Conservation (phyloP, 2,888 invertebrate genomes). For the Zygogramma bicolorata region DNA sequence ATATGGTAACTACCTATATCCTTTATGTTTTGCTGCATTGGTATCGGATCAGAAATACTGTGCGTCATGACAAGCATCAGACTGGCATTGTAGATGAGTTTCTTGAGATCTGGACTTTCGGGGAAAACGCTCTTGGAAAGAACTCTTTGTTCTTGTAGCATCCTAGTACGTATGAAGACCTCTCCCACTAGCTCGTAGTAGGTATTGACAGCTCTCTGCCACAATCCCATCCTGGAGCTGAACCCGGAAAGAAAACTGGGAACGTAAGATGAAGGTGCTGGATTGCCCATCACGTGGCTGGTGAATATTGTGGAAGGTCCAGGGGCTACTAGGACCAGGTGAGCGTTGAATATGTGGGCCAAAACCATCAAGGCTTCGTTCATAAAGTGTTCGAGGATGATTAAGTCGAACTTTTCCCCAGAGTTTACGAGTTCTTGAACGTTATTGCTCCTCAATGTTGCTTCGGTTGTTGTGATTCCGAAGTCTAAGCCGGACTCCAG, state of each 20-base stretch:
- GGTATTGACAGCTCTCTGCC: conserved; percentile 69
- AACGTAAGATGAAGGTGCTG: conserved; percentile 67
- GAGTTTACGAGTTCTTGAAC: conserved; percentile 53
- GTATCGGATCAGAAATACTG: conserved; percentile 68
- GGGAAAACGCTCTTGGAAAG: conserved; percentile 53
- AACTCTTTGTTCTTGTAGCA: conserved; percentile 45
- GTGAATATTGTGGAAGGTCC: conserved; percentile 22
- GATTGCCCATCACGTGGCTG: conserved; percentile 66
- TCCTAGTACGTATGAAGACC: conserved; percentile 20
- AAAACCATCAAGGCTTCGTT: conserved; percentile 49
- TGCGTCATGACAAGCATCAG: conserved; percentile 63
- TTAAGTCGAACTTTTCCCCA: conserved; percentile 54
- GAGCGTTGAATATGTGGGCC: conserved; percentile 23
- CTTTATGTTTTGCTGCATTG: conserved; percentile 70
- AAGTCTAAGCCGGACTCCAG: not conserved
- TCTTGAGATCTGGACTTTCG: conserved; percentile 48
- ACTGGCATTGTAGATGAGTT: conserved; percentile 55
- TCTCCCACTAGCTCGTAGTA: conserved; percentile 46
- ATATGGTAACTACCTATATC: conserved; percentile 72
- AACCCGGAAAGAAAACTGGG: conserved; percentile 65
- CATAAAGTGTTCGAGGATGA: conserved; percentile 54
- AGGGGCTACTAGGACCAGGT: conserved; percentile 14
- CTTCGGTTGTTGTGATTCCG: not conserved
- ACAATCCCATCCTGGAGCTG: conserved; percentile 67
- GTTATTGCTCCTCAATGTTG: conserved; percentile 40